Evolutionary conservation across 2,113 vertebrate species (phyloP).

Genomic region (Psilopogon haemacephalus): DNA sequence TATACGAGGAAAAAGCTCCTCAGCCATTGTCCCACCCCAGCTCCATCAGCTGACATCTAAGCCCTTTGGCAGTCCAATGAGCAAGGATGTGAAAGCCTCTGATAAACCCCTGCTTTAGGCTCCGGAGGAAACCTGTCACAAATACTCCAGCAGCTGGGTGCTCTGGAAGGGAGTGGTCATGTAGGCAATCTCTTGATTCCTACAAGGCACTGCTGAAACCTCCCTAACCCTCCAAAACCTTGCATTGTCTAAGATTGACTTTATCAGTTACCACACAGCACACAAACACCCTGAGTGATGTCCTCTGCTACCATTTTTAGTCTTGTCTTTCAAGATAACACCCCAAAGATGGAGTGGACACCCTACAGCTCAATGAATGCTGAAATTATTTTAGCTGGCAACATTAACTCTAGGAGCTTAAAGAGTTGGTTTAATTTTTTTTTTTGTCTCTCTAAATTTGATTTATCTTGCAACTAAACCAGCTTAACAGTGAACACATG

Average conservation of each 20-base stretch:
- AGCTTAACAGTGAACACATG: not conserved
- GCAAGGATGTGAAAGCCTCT: not conserved
- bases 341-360: not conserved
- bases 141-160: not conserved
- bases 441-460: not conserved
- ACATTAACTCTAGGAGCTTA: not conserved
- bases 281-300: not conserved
- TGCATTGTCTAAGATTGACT: not conserved
- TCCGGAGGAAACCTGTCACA: not conserved
- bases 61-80: accelerated
- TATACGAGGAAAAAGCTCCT: not conserved
- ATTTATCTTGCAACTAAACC: not conserved
- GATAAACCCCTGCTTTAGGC: not conserved
- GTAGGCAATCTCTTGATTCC: not conserved
- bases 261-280: not conserved
- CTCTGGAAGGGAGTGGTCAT: not conserved
- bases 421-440: not conserved
- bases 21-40: not conserved
- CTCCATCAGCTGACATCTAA: not conserved
- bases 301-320: not conserved
- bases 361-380: not conserved
- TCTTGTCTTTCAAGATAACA: not conserved
- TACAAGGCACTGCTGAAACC: not conserved
- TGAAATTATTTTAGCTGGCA: not conserved
- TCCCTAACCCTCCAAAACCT: accelerated